A percentile compares a stretch with the other conserved stretches of the same genome.
These are phyloP conservation scores for Drosophila ohnishii DNA, from an alignment of 1,140 invertebrate genomes.

Conservation along the genomic window DNA sequence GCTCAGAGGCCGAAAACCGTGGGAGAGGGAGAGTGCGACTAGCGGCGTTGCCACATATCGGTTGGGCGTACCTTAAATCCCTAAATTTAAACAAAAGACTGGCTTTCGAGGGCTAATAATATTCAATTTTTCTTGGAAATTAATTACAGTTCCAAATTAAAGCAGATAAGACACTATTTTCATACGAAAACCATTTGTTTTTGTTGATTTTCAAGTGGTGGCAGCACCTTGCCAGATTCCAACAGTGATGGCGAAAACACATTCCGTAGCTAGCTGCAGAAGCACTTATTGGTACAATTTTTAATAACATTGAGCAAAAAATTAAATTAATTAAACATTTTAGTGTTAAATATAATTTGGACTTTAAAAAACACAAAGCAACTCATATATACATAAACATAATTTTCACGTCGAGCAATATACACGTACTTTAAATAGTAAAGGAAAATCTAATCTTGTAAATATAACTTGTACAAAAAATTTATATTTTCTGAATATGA, in stretches of 20 bases:
- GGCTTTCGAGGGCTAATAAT: too few species aligned
- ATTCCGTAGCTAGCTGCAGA: background rate
- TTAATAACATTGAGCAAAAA: too few species aligned
- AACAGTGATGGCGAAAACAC: background rate
- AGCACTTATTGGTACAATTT: background rate
- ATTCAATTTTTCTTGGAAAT: background rate
- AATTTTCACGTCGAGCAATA: too few species aligned
- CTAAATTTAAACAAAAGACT: background rate
- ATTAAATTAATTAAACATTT: too few species aligned
- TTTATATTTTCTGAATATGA: background rate
- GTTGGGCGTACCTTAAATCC: background rate
- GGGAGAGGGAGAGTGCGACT: slow-evolving; percentile 47
- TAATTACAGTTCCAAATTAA: background rate
- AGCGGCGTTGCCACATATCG: slow-evolving; percentile 52
- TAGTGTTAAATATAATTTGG: too few species aligned
- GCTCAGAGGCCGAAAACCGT: slow-evolving; percentile 42
- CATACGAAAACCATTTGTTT: background rate
- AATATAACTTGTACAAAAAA: background rate
- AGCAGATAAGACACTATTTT: background rate
- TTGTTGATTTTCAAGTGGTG: slow-evolving; percentile 8
- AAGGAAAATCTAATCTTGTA: too few species aligned
- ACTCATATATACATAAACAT: too few species aligned
- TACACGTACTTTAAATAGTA: too few species aligned
- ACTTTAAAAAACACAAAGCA: too few species aligned
- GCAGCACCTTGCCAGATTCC: background rate